Percentiles rank a stretch among this genome's conserved stretches.
These are phyloP conservation scores for Jacana jacana DNA, from an alignment of 2,113 vertebrate genomes.

Conservation along the genomic window DNA sequence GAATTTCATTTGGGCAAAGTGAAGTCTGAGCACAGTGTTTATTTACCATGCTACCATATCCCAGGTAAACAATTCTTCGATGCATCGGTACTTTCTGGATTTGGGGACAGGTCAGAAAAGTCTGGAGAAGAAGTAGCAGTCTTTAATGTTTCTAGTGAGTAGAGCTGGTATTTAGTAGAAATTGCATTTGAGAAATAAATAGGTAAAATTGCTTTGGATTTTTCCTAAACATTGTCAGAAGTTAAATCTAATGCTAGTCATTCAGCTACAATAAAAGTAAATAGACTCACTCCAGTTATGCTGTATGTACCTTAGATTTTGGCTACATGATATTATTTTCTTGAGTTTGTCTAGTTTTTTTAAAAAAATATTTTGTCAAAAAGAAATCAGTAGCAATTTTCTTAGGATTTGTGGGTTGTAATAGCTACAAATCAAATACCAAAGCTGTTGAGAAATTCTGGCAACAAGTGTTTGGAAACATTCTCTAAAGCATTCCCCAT, in stretches of 20 bases:
- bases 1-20: constrained; percentile 69
- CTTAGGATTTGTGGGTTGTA: neutral
- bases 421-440: neutral
- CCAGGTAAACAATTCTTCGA: constrained; percentile 73
- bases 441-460: neutral
- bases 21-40: constrained; percentile 73
- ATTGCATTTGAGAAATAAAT: neutral
- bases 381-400: neutral
- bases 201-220: neutral
- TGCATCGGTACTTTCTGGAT: constrained; percentile 61
- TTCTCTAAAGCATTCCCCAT: neutral
- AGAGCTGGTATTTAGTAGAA: neutral
- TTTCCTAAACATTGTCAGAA: neutral
- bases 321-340: neutral
- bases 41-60: constrained; percentile 84
- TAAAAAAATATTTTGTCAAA: neutral
- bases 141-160: neutral
- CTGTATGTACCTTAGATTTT: neutral
- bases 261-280: neutral
- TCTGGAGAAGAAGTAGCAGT: constrained; percentile 51
- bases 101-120: constrained; percentile 74
- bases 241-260: neutral
- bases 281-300: neutral
- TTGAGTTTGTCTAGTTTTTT: neutral
- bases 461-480: neutral